Evolutionary conservation across 2,113 vertebrate species (phyloP).

Genomic region (Baryphthengus martii): DNA sequence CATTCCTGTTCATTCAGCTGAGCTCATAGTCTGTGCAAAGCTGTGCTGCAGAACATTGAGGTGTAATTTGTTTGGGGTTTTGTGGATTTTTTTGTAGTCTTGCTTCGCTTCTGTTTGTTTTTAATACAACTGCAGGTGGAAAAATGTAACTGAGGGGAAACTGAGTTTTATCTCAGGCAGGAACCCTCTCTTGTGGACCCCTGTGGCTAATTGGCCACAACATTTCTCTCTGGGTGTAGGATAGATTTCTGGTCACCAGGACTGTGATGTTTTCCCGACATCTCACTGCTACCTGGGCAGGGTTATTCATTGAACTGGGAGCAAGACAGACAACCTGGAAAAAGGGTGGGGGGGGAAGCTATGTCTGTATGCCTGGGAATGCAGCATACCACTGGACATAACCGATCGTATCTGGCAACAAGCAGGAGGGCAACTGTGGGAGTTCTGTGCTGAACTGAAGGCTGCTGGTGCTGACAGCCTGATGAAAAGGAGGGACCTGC

Average conservation of each 20-base stretch:
- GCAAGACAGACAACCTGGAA: neutral
- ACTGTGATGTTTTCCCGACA: neutral
- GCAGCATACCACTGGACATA: neutral
- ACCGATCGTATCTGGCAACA: neutral
- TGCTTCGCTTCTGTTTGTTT: neutral
- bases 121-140: neutral
- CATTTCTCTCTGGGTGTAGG: neutral
- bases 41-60: neutral
- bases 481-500: neutral
- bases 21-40: neutral
- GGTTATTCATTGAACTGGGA: neutral
- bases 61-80: neutral
- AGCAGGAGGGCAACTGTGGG: neutral
- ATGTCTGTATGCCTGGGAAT: neutral
- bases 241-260: neutral
- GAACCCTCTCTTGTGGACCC: neutral
- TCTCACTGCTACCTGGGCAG: neutral
- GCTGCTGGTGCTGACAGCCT: neutral
- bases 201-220: neutral
- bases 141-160: neutral
- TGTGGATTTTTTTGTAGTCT: neutral
- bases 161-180: accelerated
- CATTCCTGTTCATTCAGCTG: neutral
- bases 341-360: neutral
- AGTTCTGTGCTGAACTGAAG: neutral